A percentile compares a stretch with the other conserved stretches of the same genome.
Evolutionary conservation across 2,113 vertebrate species (phyloP).

Genomic region (Labrus mixtus): DNA sequence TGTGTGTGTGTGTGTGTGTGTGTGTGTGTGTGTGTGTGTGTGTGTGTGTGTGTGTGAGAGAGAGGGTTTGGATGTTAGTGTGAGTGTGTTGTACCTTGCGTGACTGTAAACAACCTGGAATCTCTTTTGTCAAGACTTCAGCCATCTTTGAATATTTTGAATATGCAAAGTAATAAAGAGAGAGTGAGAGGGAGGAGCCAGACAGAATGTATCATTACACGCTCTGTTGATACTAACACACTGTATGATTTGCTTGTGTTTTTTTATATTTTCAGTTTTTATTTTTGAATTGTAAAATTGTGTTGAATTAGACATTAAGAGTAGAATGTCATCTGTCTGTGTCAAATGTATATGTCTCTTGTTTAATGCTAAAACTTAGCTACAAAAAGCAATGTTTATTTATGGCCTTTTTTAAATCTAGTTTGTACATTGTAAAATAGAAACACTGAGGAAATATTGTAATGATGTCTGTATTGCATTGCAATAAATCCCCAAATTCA

Average conservation of each 20-base stretch:
- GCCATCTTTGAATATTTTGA: slow-evolving; percentile 83
- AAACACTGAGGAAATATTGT: slow-evolving; percentile 88
- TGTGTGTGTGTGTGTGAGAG: background rate
- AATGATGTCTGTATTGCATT: slow-evolving; percentile 89
- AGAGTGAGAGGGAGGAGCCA: slow-evolving; percentile 74
- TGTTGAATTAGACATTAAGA: slow-evolving; percentile 73
- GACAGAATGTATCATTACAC: slow-evolving; percentile 93
- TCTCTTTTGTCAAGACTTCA: slow-evolving; percentile 60
- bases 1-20: background rate
- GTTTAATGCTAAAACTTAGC: slow-evolving; percentile 87
- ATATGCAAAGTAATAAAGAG: slow-evolving; percentile 91
- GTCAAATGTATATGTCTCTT: slow-evolving; percentile 67
- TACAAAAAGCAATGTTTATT: slow-evolving; percentile 98
- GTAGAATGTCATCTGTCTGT: slow-evolving; percentile 79
- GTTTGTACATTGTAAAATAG: slow-evolving; percentile 99
- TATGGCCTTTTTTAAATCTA: slow-evolving; percentile 96
- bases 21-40: no score
- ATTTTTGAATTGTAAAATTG: slow-evolving; percentile 45
- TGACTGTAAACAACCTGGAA: slow-evolving; percentile 53
- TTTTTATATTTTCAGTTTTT: slow-evolving; percentile 23
- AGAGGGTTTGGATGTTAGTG: no score
- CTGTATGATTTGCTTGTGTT: slow-evolving; percentile 53
- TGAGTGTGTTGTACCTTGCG: slow-evolving; percentile 5
- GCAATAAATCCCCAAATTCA: slow-evolving; percentile 91
- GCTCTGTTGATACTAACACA: slow-evolving; percentile 85